Percentiles rank a stretch among this genome's conserved stretches.
These are phyloP conservation scores for Virgularia gustaviana DNA, from an alignment of 92 coral and sea anemone species.

Conservation along the genomic window DNA sequence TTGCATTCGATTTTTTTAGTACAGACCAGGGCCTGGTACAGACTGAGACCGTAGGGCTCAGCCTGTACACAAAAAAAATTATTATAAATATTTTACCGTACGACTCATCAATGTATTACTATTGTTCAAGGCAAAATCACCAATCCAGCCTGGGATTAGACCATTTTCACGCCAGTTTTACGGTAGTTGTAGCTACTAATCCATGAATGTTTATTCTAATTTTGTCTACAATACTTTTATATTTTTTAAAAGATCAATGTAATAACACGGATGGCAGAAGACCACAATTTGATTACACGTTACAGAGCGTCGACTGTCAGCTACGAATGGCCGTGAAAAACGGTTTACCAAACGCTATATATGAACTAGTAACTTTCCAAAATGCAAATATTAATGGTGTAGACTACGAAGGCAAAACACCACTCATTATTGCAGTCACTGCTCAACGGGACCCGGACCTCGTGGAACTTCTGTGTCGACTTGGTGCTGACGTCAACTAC, in stretches of 20 bases:
- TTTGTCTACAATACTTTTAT: not conserved
- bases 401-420: constrained; percentile 14
- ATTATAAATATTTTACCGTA: no score
- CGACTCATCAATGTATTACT: not conserved
- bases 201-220: not conserved
- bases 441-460: not conserved
- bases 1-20: no score
- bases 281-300: constrained; percentile 17
- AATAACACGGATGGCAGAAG: constrained; percentile 4
- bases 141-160: no score
- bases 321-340: constrained; percentile 23
- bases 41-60: no score
- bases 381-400: constrained; percentile 22
- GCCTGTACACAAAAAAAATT: no score
- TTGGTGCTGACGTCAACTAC: constrained; percentile 80
- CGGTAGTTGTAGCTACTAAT: not conserved
- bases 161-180: no score
- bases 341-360: not conserved
- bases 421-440: constrained; percentile 6
- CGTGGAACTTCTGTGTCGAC: constrained; percentile 54
- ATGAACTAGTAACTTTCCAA: constrained; percentile 5
- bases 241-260: not conserved
- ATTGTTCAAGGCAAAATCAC: not conserved
- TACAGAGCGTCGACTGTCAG: constrained; percentile 25
- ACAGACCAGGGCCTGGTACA: not conserved